Evolutionary conservation across 2,797 vertebrate genomes (phyloP), one percentile per base, ranked within the genome.

Genomic region (Enteromius trimaculatus): DNA sequence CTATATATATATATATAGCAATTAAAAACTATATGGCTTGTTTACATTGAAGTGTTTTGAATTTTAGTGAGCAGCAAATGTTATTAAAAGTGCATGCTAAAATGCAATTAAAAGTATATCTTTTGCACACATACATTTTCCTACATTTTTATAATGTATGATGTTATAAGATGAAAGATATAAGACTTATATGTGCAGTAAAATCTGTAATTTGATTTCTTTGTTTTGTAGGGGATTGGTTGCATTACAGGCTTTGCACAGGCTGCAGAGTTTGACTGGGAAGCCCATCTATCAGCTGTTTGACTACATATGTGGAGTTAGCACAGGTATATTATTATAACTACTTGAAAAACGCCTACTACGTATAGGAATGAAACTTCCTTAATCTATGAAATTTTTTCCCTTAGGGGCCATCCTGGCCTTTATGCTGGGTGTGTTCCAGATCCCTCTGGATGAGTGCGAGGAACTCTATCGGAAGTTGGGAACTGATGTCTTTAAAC

Each of bases 291-390:
- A 98, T 92, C 95, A 98, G 86, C 95, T 99, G 78, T 99, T 99
- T 81, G 98, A 99, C 93, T 99, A 99, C 89, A 98, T 99, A 90
- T 99, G 98, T 88, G 98, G 98, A 34, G 98, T 99, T 86, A 99
- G 98, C 93, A 98, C 98, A 93, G 98, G 98, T 98, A 55, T 49
- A 2, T 34, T 49, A 44, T 31, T n/a, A 11, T 11, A 42, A 21
- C 17, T 1, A 23, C 47, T 42, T 16, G 3, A 31, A 16, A 53
- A 60, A 60, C 17, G 17, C 37, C 21, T 64, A 5, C 23, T 69
- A 47, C 11, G 2, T 39, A 19, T 39, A 55, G 2, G 1, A 58
- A 13, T 51, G 44, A 62, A 39, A 11, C 69, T 4, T 21, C 10
- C 21, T 34, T 8, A 64, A 64, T 58, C 66, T 31, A 0, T 47